phyloP scores from a whole-genome alignment of 2,888 invertebrate species.

The Metopia argyrocephala region DNA sequence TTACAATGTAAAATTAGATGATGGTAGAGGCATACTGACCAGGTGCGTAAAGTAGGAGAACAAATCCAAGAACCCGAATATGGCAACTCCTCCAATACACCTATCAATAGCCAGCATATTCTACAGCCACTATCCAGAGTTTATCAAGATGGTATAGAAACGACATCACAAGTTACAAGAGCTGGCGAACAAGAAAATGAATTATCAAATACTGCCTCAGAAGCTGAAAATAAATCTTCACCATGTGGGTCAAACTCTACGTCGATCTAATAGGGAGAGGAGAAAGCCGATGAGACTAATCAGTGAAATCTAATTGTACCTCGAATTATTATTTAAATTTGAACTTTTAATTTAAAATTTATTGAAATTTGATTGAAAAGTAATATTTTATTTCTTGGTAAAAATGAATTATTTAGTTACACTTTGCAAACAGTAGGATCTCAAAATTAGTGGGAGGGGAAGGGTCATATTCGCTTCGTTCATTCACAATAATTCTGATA shows the following conservation, averaged over 20 bases:
- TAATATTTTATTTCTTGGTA: too few species aligned
- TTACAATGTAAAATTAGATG: slow-evolving; percentile 13
- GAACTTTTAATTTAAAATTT: too few species aligned
- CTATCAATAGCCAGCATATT: not conserved
- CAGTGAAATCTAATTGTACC: not conserved
- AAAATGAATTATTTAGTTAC: too few species aligned
- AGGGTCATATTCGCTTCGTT: too few species aligned
- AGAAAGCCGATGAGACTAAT: not conserved
- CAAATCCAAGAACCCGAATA: not conserved
- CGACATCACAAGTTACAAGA: not conserved
- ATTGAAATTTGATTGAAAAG: too few species aligned
- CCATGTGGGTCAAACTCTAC: not conserved
- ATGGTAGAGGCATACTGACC: slow-evolving; percentile 1
- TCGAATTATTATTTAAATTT: too few species aligned
- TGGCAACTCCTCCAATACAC: not conserved
- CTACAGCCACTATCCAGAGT: too few species aligned
- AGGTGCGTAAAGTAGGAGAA: not conserved
- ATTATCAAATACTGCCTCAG: not conserved
- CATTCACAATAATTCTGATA: too few species aligned
- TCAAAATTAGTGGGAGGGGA: too few species aligned
- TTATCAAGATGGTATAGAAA: not conserved
- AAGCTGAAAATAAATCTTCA: not conserved
- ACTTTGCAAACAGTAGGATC: too few species aligned
- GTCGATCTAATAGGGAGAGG: not conserved
- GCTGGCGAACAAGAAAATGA: not conserved